phyloP scores from a whole-genome alignment of 2,113 vertebrate genomes.

The Vidua chalybeata region DNA sequence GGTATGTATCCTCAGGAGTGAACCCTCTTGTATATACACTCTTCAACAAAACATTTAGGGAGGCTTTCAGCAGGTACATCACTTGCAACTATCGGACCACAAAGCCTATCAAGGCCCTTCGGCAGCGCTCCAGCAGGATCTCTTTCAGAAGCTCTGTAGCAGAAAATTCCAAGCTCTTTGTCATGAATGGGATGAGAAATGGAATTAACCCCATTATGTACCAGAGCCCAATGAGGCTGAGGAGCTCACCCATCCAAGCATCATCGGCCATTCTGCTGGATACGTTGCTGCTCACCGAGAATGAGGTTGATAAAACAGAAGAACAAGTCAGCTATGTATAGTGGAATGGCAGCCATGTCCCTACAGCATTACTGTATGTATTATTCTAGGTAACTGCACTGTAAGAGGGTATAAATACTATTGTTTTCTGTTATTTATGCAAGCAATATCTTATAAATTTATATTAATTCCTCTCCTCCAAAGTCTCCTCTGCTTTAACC shows the following conservation, averaged over 20 bases:
- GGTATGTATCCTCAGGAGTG: constrained; percentile 94
- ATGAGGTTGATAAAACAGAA: constrained; percentile 82
- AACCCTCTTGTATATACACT: constrained; percentile 97
- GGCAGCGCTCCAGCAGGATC: constrained; percentile 76
- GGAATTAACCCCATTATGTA: constrained; percentile 84
- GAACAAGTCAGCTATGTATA: constrained; percentile 89
- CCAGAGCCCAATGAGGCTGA: constrained; percentile 83
- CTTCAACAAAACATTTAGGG: constrained; percentile 95
- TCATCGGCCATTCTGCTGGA: constrained; percentile 81
- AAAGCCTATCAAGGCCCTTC: constrained; percentile 65
- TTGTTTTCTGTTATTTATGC: constrained; percentile 60
- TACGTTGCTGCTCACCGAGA: constrained; percentile 84
- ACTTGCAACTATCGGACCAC: constrained; percentile 86
- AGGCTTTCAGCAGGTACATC: constrained; percentile 92
- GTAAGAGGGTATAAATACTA: constrained; percentile 29
- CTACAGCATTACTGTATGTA: not conserved
- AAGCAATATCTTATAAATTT: constrained; percentile 42
- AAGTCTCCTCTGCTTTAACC: constrained; percentile 8
- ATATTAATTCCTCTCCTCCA: constrained; percentile 27
- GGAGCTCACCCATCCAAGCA: constrained; percentile 75
- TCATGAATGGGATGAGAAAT: constrained; percentile 87
- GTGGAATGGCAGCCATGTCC: not conserved
- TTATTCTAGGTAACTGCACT: not conserved
- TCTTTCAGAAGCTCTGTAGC: constrained; percentile 84
- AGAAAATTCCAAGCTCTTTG: constrained; percentile 90